A percentile compares a stretch with the other conserved stretches of the same genome.
Evolutionary conservation across 1,140 invertebrate genomes (phyloP).

Genomic region (Drosophila navojoa): DNA sequence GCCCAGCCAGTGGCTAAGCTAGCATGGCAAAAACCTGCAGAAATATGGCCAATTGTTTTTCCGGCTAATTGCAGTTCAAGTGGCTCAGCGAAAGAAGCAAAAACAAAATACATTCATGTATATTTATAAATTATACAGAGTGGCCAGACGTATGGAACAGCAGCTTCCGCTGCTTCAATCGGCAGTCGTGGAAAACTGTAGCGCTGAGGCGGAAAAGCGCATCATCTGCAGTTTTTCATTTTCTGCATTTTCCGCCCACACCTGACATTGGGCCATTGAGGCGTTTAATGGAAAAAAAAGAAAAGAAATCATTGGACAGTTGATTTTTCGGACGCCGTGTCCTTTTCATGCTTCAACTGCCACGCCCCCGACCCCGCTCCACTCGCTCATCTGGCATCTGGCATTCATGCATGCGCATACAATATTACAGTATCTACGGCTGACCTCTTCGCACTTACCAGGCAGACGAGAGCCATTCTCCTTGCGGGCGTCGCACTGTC

Average conservation of each 20-base stretch:
- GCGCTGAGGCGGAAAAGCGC: conserved; percentile 26
- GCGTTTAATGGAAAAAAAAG: conserved; percentile 20
- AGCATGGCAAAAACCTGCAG: conserved; percentile 1
- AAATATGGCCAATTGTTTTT: conserved; percentile 18
- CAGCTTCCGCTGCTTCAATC: conserved; percentile 15
- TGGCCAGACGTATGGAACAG: conserved; percentile 1
- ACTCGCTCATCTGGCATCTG: conserved; percentile 1
- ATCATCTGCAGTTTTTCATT: conserved; percentile 17
- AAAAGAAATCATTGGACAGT: conserved; percentile 27
- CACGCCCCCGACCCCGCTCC: background rate
- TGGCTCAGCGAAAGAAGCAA: conserved; percentile 27
- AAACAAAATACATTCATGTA: too few relatives aligned
- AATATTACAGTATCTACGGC: conserved; percentile 49
- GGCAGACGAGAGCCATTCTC: conserved; percentile 57
- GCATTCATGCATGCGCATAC: conserved; percentile 33
- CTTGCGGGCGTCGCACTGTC: conserved; percentile 33
- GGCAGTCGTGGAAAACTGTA: conserved; percentile 3
- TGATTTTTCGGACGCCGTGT: conserved; percentile 46
- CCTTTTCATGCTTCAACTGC: conserved; percentile 62
- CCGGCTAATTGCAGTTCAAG: conserved; percentile 71
- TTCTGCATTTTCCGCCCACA: background rate
- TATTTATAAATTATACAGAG: conserved; percentile 13
- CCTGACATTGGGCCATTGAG: conserved; percentile 9
- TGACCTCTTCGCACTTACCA: conserved; percentile 55
- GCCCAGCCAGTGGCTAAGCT: background rate